These are phyloP conservation scores for Siniperca obscura DNA, from an alignment of 2,797 vertebrate genomes.

Conservation along the genomic window DNA sequence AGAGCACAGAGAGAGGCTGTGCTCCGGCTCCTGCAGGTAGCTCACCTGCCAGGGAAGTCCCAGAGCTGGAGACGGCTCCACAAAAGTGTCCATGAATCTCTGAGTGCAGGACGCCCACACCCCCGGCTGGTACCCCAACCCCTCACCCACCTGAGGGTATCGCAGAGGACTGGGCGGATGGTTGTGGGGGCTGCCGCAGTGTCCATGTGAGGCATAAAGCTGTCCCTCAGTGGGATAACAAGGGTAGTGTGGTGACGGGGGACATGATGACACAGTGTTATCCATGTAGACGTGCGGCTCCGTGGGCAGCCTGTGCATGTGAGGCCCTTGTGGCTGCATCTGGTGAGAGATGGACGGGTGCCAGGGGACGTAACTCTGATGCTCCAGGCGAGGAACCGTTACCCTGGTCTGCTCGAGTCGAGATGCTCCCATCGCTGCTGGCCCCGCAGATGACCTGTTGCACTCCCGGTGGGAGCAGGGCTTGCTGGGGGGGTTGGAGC, in stretches of 20 bases:
- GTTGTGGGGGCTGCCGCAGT: slow-evolving; percentile 73
- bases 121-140: slow-evolving; percentile 72
- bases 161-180: slow-evolving; percentile 74
- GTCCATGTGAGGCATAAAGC: slow-evolving; percentile 72
- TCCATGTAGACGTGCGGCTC: slow-evolving; percentile 78
- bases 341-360: slow-evolving; percentile 72
- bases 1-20: slow-evolving; percentile 78
- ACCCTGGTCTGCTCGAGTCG: slow-evolving; percentile 64
- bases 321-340: slow-evolving; percentile 65
- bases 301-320: slow-evolving; percentile 65
- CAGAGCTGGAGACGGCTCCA: slow-evolving; percentile 71
- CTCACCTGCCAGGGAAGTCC: slow-evolving; percentile 87
- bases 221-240: slow-evolving; percentile 81
- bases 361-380: slow-evolving; percentile 75
- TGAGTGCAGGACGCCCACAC: slow-evolving; percentile 81
- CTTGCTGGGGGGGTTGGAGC: slow-evolving; percentile 77
- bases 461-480: slow-evolving; percentile 81
- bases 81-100: slow-evolving; percentile 75
- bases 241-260: slow-evolving; percentile 83
- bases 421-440: slow-evolving; percentile 37
- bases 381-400: slow-evolving; percentile 59
- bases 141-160: slow-evolving; percentile 73
- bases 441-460: slow-evolving; percentile 47
- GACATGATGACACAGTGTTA: slow-evolving; percentile 70
- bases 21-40: slow-evolving; percentile 83